Base-by-base conservation (phyloP, 2,113 vertebrate species). In the Lethenteron camtschaticum region DNA sequence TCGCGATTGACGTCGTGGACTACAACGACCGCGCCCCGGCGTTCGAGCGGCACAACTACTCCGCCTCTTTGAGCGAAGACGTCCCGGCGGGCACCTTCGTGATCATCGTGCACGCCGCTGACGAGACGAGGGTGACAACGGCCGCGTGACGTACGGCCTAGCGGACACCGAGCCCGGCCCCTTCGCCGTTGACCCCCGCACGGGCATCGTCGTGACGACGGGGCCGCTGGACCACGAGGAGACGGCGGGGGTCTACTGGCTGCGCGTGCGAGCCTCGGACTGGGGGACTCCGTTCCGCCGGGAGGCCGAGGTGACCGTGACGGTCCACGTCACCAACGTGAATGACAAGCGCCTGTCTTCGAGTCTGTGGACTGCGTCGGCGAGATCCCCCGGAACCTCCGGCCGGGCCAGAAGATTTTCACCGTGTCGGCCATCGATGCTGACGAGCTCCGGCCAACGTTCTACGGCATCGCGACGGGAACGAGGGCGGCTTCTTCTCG, bases 281-380 rank as follows among this genome's bases (percentile, higher is more conserved):
- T 99, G 94, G 94, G 94, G 94, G 4, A 89, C 89, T 1, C 94
- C 94, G 1, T 96, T 96, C 72, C 85, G 94, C 57, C 84, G 90
- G 1, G 94, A 99, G 74, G 92, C 84, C 1, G 90, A 97, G 73
- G 89, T 89, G 14, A 95, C 91, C 24, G 83, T 97, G 59, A 95
- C 88, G 2, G 80, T 99, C 72, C 83, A 85, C 59, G 73, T 99
- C 72, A 84, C 86, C 70, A 99, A 97, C 57, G 80, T 89, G 68
- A 99, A 97, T 0, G 94, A 99, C 76, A 96, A 99, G 78, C 84
- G 69, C 94, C 94, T 1, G 79, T 96, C 68, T 99, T 96, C 80
- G 94, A 96, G 76, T 94, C 89, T 74, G 81, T 95, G 68, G 89
- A 82, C 1, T 99, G 94, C 71, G 87, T 88, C 68, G 94, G 94